phyloP scores from a whole-genome alignment of 2,797 vertebrate species.

The Manis pentadactyla region DNA sequence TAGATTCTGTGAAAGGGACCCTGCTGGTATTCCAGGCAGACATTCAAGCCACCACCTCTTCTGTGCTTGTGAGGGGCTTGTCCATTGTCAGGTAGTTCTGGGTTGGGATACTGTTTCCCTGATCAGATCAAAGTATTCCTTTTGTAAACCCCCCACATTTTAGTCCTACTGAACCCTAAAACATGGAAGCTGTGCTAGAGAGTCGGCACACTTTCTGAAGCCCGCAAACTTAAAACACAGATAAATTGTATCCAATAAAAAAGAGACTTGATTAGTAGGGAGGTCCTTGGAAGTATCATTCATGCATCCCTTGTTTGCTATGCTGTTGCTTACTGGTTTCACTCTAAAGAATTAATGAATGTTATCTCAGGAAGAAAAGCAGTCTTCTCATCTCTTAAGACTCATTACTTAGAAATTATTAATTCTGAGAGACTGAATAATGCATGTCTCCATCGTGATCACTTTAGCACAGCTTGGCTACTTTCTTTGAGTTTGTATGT shows the following conservation, averaged over 20 bases:
- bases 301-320: background rate
- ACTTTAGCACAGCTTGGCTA: background rate
- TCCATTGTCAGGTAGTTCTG: background rate
- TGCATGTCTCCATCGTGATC: background rate
- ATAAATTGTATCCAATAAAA: background rate
- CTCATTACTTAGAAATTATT: conserved; percentile 53
- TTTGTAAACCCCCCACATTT: background rate
- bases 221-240: background rate
- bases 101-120: background rate
- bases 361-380: conserved; percentile 42
- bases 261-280: background rate
- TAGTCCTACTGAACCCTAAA: background rate
- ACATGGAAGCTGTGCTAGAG: background rate
- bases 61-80: background rate
- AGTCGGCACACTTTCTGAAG: background rate
- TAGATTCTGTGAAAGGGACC: background rate
- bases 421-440: conserved; percentile 50
- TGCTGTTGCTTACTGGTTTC: background rate
- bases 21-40: background rate
- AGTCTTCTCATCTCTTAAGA: conserved; percentile 20
- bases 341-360: conserved; percentile 51
- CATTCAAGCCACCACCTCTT: no score
- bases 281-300: background rate
- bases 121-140: background rate
- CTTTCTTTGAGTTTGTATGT: conserved; percentile 42